Evolutionary conservation across 2,113 vertebrate species (phyloP), one percentile per base, ranked within the genome.

Genomic region (Actenoides hombroni): DNA sequence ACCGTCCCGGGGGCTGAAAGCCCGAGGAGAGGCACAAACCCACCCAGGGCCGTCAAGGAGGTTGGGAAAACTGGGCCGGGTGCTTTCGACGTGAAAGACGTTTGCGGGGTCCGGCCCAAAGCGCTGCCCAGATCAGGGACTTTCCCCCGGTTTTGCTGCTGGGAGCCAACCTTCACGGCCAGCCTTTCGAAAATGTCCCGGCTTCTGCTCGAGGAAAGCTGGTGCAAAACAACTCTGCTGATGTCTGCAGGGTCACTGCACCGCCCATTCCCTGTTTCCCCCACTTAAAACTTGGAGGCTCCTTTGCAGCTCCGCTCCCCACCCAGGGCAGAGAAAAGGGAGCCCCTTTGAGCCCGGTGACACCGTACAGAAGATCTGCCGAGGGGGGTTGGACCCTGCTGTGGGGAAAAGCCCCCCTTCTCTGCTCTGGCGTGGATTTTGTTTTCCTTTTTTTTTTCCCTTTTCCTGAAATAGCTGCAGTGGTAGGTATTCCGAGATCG

Each of bases 1-100:
- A 19, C 53, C 4, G 0, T 28, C 28, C n/a, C 33, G 0, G 16
- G 28, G 70, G 42, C 12, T 48, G 77, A 7, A 51, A 57, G 57
- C 12, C 1, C 11, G 5, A 31, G 70, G 39, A n/a, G 44, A 14
- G 16, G 8, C 37, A 2, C 0, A 2, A 60, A 7, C 15, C 18
- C 42, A 18, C 4, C 9, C 56, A 13, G 26, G 35, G 35, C 28
- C 26, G 4, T 6, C 21, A 11, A 40, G 57, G 31, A 75, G 44
- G n/a, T 11, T 60, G 76, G 11, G 53, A 42, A 67, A 65, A 51
- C 26, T 63, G 53, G 54, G 51, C 28, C 37, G 9, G 44, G 75
- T 68, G 54, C 69, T 84, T 23, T n/a, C 1, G 21, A 1, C 1
- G 2, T 13, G 56, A 28, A 35, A 33, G 75, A 13, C 0, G 0